These are phyloP conservation scores for Hepsetus odoe DNA, from an alignment of 2,113 vertebrate genomes.

Conservation along the genomic window DNA sequence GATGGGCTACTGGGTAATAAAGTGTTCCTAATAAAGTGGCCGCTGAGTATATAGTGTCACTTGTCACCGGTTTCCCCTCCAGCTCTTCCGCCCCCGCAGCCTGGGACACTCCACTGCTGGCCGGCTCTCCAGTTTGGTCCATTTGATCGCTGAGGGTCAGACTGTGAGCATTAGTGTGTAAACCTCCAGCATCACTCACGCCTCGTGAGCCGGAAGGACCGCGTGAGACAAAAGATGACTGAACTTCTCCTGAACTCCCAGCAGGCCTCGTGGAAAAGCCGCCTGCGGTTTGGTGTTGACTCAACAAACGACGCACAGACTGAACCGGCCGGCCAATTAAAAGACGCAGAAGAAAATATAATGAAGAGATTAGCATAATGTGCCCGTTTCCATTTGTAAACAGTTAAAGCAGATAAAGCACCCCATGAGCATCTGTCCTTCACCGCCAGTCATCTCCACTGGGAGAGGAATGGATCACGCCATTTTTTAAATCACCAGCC, in stretches of 20 bases:
- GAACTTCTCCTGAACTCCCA: conserved; percentile 45
- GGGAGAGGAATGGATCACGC: conserved; percentile 11
- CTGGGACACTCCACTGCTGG: neutral
- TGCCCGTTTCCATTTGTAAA: conserved; percentile 34
- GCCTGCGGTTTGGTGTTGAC: neutral
- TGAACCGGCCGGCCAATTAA: conserved; percentile 23
- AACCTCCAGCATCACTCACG: conserved; percentile 18
- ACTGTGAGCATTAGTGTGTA: neutral
- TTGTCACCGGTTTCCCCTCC: neutral
- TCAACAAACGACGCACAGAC: conserved; percentile 24
- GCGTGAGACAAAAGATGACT: conserved; percentile 1
- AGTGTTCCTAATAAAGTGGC: neutral
- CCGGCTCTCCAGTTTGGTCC: neutral
- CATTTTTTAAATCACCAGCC: too few relatives aligned
- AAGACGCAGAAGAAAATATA: conserved; percentile 41
- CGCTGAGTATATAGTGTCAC: neutral
- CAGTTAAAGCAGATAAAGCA: conserved; percentile 20
- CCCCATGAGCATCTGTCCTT: conserved; percentile 31
- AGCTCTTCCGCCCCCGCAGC: neutral
- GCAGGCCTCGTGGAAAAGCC: neutral
- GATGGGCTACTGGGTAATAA: neutral
- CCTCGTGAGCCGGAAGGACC: neutral
- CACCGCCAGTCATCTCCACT: neutral
- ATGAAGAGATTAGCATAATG: conserved; percentile 47
- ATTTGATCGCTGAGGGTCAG: neutral